Conservation (phyloP, 1,140 invertebrate genomes). For the Drosophila chauvacae region DNA sequence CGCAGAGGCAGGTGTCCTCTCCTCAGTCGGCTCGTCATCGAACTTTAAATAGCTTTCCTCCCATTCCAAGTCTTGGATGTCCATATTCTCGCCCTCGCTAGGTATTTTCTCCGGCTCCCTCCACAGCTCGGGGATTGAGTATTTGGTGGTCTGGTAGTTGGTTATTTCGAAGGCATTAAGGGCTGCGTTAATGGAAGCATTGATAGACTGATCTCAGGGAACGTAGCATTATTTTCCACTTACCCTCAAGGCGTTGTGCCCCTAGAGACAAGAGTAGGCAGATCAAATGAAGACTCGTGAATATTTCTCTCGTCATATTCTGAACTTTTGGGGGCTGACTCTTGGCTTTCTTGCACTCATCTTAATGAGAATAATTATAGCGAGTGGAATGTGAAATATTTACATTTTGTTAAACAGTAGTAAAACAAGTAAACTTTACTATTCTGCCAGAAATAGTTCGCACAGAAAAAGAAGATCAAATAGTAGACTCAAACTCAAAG, state of each 20-base stretch:
- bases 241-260: slow-evolving; percentile 36
- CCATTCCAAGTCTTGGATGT: neutral
- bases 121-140: slow-evolving; percentile 51
- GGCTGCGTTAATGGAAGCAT: slow-evolving; percentile 24
- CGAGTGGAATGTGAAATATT: neutral
- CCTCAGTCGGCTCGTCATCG: slow-evolving; percentile 31
- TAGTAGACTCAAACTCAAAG: neutral
- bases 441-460: neutral
- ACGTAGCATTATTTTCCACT: neutral
- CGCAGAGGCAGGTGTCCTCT: neutral
- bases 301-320: neutral
- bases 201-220: neutral
- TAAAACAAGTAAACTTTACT: neutral
- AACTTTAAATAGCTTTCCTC: slow-evolving; percentile 58
- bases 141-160: slow-evolving; percentile 71
- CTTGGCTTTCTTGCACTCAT: neutral
- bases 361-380: neutral
- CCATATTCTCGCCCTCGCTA: neutral
- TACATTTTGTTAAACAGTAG: neutral
- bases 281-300: slow-evolving; percentile 11
- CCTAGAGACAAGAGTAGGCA: slow-evolving; percentile 19
- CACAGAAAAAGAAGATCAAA: neutral
- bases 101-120: slow-evolving; percentile 10
- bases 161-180: slow-evolving; percentile 53
- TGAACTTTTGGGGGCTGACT: neutral